Evolutionary conservation across 1,140 invertebrate genomes (phyloP), one percentile per base, ranked within the genome.

Genomic region (Leptinotarsa undecemlineata): DNA sequence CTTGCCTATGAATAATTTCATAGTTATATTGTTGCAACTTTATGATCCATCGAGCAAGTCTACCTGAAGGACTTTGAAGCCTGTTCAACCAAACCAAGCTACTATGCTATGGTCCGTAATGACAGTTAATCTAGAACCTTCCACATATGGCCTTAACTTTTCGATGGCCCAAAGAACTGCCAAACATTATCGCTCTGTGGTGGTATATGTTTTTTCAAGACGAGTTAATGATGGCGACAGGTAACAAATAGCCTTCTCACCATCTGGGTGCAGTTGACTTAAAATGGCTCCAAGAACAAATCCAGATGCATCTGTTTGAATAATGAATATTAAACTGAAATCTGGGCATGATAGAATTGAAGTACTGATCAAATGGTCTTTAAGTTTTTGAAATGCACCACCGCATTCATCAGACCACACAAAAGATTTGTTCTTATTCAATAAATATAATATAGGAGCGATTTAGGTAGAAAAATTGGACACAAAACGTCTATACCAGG

Each of bases 41-140:
- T 19, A 71, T 26, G 13, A 21, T 51, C 87, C 87, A 89, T 51
- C 86, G 73, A 2, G 84, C 84, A 13, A 89, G 73, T 64, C 87
- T 60, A 66, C 83, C 84, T 0, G 72, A 79, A 4, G 84, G 81
- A 64, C 87, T 84, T 74, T 84, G 86, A 0, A 87, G 77, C 3
- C 80, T 81, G 14, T 81, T 77, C 3, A 89, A 78, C 85, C 85
- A 89, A 21, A 76, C 74, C 3, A 89, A 76, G 5, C 84, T 80
- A 42, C 81, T 78, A 73, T 88, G 86, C n/a, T n/a, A n/a, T n/a
- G n/a, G 74, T 89, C 87, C 0, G 87, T 88, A 21, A 85, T 74
- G 5, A 88, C 82, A 5, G 42, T 83, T 74, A 90, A 88, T 17
- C 83, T 71, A 6, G 75, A 81, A 11, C 82, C 83, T 66, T 85